A percentile compares a stretch with the other conserved stretches of the same genome.
Conservation (phyloP, 2,888 invertebrate species). For the Polydrusus tereticollis region DNA sequence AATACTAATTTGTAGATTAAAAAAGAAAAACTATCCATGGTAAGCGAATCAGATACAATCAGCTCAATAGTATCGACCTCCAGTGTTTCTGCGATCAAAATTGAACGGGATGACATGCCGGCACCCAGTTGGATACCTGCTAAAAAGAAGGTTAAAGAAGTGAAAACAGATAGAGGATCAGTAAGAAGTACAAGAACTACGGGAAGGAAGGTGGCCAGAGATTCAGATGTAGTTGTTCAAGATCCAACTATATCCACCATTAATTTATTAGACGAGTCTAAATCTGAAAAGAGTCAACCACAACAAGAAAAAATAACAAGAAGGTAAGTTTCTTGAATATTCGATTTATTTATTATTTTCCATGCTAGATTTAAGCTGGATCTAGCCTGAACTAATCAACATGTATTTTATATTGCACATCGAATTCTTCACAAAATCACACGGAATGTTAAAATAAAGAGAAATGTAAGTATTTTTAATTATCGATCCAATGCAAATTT, state of each 20-base stretch:
- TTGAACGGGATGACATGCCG: constrained; percentile 54
- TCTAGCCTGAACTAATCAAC: too few relatives aligned
- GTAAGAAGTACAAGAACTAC: constrained; percentile 41
- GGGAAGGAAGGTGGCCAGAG: constrained; percentile 28
- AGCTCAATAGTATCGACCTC: not conserved
- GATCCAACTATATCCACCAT: constrained; percentile 52
- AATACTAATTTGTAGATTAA: constrained; percentile 16
- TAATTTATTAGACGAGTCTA: constrained; percentile 53
- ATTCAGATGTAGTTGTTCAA: constrained; percentile 58
- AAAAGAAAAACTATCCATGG: constrained; percentile 30
- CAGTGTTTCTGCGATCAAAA: constrained; percentile 13
- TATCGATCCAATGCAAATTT: too few relatives aligned
- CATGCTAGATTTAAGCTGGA: too few relatives aligned
- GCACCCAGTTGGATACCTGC: constrained; percentile 55
- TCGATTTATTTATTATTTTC: not conserved
- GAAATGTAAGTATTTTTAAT: too few relatives aligned
- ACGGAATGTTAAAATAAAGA: too few relatives aligned
- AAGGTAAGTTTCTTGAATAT: too few relatives aligned
- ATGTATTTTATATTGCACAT: too few relatives aligned
- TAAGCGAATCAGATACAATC: not conserved
- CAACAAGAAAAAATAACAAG: constrained; percentile 10
- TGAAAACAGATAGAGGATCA: constrained; percentile 38
- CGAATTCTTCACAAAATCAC: too few relatives aligned
- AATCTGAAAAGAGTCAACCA: constrained; percentile 38
- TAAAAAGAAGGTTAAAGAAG: constrained; percentile 52